Percentiles rank a stretch among this genome's conserved stretches.
Evolutionary conservation across 2,797 vertebrate species (phyloP).

Genomic region (Malacoraja senta): DNA sequence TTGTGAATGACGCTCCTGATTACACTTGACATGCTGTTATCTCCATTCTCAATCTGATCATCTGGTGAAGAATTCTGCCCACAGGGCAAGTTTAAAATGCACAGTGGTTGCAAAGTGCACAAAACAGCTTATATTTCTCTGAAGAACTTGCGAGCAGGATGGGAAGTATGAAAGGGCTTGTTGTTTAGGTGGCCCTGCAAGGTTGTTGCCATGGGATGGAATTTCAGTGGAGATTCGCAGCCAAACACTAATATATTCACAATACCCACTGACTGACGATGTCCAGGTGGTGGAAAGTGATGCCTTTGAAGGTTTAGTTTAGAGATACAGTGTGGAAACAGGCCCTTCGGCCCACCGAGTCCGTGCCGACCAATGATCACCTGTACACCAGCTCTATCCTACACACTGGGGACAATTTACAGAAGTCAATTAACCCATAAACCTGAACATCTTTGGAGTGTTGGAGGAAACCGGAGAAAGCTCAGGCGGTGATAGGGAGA

Average conservation of each 20-base stretch:
- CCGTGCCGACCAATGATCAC: too few relatives aligned
- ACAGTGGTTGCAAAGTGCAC: neutral
- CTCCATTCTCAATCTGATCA: neutral
- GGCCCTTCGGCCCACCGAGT: too few relatives aligned
- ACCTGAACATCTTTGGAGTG: too few relatives aligned
- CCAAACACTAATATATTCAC: neutral
- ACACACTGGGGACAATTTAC: too few relatives aligned
- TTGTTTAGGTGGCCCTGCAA: neutral
- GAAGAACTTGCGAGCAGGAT: neutral
- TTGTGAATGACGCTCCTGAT: neutral
- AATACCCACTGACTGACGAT: too few relatives aligned
- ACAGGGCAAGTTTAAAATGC: neutral
- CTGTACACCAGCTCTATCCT: too few relatives aligned
- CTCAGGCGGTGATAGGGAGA: too few relatives aligned
- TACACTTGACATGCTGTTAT: neutral
- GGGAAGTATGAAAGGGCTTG: neutral
- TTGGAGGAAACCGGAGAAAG: too few relatives aligned
- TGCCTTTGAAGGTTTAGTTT: too few relatives aligned
- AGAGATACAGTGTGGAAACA: too few relatives aligned
- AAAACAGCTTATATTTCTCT: neutral
- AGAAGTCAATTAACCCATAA: too few relatives aligned
- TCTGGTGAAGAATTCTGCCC: neutral
- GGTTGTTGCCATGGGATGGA: neutral
- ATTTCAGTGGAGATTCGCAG: neutral
- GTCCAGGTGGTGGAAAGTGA: neutral